These are phyloP conservation scores for Pseudachorutes palmiensis DNA, from an alignment of 1,140 invertebrate species.

Conservation along the genomic window DNA sequence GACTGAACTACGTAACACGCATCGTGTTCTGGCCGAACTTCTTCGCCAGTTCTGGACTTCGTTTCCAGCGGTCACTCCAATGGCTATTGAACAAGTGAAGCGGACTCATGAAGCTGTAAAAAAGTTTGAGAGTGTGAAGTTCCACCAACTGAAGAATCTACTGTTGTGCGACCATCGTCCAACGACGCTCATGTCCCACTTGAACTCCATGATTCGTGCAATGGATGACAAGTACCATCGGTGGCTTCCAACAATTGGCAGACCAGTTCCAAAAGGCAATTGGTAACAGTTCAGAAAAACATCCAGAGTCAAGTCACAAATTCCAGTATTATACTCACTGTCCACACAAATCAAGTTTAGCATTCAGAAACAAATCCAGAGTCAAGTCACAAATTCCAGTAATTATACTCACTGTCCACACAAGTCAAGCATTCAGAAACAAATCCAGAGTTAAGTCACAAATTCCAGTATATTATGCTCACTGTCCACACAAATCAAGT, in stretches of 20 bases:
- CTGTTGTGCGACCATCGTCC: slow-evolving; percentile 24
- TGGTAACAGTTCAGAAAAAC: no score
- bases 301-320: no score
- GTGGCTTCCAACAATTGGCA: not conserved
- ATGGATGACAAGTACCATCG: slow-evolving; percentile 21
- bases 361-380: no score
- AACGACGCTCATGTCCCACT: slow-evolving; percentile 17
- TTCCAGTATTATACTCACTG: no score
- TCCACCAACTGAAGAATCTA: slow-evolving; percentile 50
- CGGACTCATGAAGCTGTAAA: slow-evolving; percentile 80
- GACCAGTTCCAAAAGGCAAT: no score
- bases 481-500: no score
- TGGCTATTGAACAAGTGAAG: slow-evolving; percentile 67
- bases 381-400: no score
- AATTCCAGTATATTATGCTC: no score
- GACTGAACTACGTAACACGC: slow-evolving; percentile 70
- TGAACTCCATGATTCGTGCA: slow-evolving; percentile 13
- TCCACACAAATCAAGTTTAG: no score
- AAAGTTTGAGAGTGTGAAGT: slow-evolving; percentile 73
- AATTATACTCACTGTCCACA: no score
- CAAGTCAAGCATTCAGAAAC: no score
- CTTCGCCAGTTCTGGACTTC: slow-evolving; percentile 88
- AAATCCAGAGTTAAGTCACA: no score
- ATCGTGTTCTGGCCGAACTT: slow-evolving; percentile 75
- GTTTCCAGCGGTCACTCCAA: slow-evolving; percentile 75